These are phyloP conservation scores for Tragelaphus strepsiceros DNA, from an alignment of 2,113 vertebrate genomes.

Conservation along the genomic window DNA sequence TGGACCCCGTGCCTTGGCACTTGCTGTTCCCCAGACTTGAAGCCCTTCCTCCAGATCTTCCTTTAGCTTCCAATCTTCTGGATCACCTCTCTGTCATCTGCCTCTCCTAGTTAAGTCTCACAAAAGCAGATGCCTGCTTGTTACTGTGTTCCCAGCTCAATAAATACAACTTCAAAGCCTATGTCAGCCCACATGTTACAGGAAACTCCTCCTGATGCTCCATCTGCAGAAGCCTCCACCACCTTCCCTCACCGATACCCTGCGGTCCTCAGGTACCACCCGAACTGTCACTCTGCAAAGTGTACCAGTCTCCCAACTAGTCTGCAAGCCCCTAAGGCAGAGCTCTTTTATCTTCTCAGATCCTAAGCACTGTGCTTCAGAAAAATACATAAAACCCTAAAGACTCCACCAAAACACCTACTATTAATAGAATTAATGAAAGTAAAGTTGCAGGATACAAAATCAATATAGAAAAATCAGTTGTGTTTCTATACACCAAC, in stretches of 20 bases:
- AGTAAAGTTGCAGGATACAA: background rate
- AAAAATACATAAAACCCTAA: background rate
- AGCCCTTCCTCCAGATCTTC: background rate
- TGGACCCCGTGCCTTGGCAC: background rate
- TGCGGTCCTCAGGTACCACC: fast-evolving
- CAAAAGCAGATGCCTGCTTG: background rate
- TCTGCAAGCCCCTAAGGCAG: background rate
- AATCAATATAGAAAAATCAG: background rate
- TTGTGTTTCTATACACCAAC: background rate
- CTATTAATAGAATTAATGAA: background rate
- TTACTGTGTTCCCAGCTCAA: background rate
- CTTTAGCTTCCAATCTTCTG: background rate
- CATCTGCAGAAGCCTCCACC: background rate
- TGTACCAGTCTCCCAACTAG: background rate
- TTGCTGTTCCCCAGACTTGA: background rate
- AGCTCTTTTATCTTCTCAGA: background rate
- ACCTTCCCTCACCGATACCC: background rate
- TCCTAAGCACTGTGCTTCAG: background rate
- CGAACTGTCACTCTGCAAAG: background rate
- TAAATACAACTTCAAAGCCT: background rate
- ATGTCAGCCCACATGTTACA: background rate
- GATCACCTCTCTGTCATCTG: background rate
- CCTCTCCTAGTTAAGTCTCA: background rate
- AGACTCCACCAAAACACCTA: background rate
- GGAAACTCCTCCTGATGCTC: background rate